Conservation (phyloP, 1,140 invertebrate genomes). For the Magallana angulata region DNA sequence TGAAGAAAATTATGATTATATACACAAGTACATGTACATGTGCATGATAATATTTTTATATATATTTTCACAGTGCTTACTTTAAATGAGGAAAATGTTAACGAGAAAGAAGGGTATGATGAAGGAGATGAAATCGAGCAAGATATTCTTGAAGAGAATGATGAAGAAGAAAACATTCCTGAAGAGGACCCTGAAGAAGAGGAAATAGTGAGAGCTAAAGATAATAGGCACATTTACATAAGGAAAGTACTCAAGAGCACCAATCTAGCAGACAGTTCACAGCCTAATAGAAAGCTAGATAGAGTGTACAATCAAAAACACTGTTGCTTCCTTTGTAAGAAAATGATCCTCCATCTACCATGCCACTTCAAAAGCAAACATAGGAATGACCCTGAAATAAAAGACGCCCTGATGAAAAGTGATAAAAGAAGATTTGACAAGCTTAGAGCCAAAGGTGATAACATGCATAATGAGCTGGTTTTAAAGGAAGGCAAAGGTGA, state of each 20-base stretch:
- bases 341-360: not conserved
- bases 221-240: not conserved
- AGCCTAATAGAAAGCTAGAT: not conserved
- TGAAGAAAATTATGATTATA: too few relatives aligned
- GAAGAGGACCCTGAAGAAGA: too few relatives aligned
- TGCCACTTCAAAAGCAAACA: not conserved
- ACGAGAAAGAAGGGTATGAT: too few relatives aligned
- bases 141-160: too few relatives aligned
- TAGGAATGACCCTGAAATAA: not conserved
- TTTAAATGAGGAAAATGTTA: too few relatives aligned
- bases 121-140: too few relatives aligned
- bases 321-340: not conserved
- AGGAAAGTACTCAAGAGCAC: not conserved
- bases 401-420: not conserved
- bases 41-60: too few relatives aligned
- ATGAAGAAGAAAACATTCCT: too few relatives aligned
- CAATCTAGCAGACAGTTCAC: not conserved
- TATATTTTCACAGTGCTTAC: too few relatives aligned
- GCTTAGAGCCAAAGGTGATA: conserved; percentile 32
- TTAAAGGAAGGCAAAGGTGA: conserved; percentile 35
- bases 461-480: conserved; percentile 40
- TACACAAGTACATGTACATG: too few relatives aligned
- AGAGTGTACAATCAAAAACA: not conserved
- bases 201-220: not conserved
- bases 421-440: not conserved